phyloP scores from a whole-genome alignment of 2,797 vertebrate genomes.

The Neostethus bicornis region DNA sequence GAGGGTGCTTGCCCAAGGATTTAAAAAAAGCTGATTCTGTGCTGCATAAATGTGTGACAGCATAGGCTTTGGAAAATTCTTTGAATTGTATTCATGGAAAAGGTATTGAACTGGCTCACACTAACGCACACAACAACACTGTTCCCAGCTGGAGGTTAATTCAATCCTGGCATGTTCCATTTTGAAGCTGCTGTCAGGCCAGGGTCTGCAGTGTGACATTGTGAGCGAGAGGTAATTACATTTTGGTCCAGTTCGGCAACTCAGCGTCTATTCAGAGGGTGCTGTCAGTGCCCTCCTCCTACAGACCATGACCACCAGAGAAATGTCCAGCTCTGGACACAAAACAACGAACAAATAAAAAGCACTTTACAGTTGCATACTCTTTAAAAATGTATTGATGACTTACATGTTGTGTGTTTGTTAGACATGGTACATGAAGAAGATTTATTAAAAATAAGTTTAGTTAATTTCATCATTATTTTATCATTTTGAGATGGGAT shows the following conservation, averaged over 20 bases:
- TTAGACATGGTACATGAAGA: too few relatives aligned
- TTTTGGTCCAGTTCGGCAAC: constrained; percentile 76
- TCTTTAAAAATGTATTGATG: neutral
- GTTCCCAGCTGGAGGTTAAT: constrained; percentile 75
- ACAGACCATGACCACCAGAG: constrained; percentile 65
- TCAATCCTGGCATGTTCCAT: constrained; percentile 72
- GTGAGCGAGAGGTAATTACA: constrained; percentile 80
- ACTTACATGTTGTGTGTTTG: neutral
- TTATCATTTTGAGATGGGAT: too few relatives aligned
- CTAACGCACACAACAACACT: constrained; percentile 54
- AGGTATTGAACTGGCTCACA: constrained; percentile 55
- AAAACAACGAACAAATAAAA: constrained; percentile 37
- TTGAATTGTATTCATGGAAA: constrained; percentile 51
- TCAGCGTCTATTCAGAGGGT: constrained; percentile 73
- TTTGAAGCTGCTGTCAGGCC: constrained; percentile 77
- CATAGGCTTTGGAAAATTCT: constrained; percentile 40
- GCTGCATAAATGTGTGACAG: constrained; percentile 45
- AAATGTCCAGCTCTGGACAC: constrained; percentile 65
- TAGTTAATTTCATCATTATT: too few relatives aligned
- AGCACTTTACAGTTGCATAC: constrained; percentile 15
- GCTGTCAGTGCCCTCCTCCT: constrained; percentile 69
- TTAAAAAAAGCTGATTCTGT: constrained; percentile 45
- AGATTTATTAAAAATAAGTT: too few relatives aligned
- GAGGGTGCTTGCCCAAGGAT: constrained; percentile 53
- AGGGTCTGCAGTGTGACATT: constrained; percentile 77